Percentiles rank a stretch among this genome's conserved stretches.
phyloP scores from a whole-genome alignment of 2,888 invertebrate genomes.

The Mechanitis mazaeus region DNA sequence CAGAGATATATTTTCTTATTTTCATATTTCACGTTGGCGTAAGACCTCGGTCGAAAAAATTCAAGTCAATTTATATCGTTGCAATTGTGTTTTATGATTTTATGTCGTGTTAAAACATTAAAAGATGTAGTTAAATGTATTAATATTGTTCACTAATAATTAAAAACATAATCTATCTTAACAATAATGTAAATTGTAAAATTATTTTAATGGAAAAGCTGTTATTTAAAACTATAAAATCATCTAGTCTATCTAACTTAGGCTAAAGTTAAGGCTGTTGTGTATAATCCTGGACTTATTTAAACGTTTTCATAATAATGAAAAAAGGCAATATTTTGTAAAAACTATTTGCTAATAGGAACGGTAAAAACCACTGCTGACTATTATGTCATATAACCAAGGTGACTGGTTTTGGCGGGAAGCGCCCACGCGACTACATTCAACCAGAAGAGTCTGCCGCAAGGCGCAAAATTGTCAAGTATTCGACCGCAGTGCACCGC shows the following conservation, averaged over 20 bases:
- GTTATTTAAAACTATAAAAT: slow-evolving; percentile 10
- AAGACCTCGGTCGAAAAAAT: slow-evolving; percentile 15
- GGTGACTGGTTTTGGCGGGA: slow-evolving; percentile 70
- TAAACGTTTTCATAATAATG: too few species aligned
- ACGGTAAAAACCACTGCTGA: slow-evolving; percentile 29
- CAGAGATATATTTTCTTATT: slow-evolving; percentile 18
- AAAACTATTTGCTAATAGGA: slow-evolving; percentile 14
- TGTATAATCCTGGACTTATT: too few species aligned
- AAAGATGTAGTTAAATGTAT: neutral
- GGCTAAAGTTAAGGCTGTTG: too few species aligned
- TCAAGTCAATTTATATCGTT: slow-evolving; percentile 19
- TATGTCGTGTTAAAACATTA: neutral
- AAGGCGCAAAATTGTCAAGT: slow-evolving; percentile 34
- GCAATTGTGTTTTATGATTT: slow-evolving; percentile 8
- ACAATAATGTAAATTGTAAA: too few species aligned
- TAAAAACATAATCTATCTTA: too few species aligned
- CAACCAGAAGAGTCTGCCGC: slow-evolving; percentile 33
- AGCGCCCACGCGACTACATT: slow-evolving; percentile 49
- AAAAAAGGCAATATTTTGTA: slow-evolving; percentile 10
- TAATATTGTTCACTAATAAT: too few species aligned
- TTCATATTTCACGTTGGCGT: slow-evolving; percentile 20
- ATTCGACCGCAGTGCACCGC: slow-evolving; percentile 75
- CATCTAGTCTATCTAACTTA: too few species aligned
- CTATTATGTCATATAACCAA: slow-evolving; percentile 54
- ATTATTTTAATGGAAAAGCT: too few species aligned